phyloP scores from a whole-genome alignment of 2,797 vertebrate genomes.

The Novumbra hubbsi region DNA sequence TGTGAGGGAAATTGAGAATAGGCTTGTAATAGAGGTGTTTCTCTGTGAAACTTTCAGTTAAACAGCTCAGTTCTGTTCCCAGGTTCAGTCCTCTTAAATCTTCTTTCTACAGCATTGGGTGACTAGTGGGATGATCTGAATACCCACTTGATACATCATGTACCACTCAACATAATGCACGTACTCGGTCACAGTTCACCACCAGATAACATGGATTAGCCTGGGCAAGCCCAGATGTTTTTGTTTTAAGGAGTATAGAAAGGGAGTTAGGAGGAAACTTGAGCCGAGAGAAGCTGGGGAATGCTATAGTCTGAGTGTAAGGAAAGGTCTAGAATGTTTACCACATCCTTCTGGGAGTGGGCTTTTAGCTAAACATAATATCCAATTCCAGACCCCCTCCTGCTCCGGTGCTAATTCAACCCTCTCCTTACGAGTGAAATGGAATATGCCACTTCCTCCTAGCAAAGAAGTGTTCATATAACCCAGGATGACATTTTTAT shows the following conservation, averaged over 20 bases:
- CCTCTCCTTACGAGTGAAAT: conserved; percentile 28
- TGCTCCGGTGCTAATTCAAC: conserved; percentile 21
- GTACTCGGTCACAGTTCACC: not conserved
- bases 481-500: conserved; percentile 29
- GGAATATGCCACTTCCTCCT: conserved; percentile 42
- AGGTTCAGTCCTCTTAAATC: not conserved
- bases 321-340: conserved; percentile 8
- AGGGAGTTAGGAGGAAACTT: not conserved
- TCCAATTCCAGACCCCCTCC: conserved; percentile 31
- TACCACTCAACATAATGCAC: not conserved
- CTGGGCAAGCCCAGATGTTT: not conserved
- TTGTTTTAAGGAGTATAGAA: not conserved
- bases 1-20: too few species aligned
- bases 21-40: not conserved
- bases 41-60: not conserved
- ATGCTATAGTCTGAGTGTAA: not conserved
- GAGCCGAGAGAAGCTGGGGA: not conserved
- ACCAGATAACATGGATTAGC: not conserved
- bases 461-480: conserved; percentile 37
- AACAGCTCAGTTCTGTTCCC: not conserved
- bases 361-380: conserved; percentile 14
- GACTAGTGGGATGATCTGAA: not conserved
- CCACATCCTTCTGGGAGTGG: conserved; percentile 12
- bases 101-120: not conserved
- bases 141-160: not conserved